A percentile compares a stretch with the other conserved stretches of the same genome.
These are phyloP conservation scores for Axis porcinus DNA, from an alignment of 2,113 vertebrate genomes.

Conservation along the genomic window DNA sequence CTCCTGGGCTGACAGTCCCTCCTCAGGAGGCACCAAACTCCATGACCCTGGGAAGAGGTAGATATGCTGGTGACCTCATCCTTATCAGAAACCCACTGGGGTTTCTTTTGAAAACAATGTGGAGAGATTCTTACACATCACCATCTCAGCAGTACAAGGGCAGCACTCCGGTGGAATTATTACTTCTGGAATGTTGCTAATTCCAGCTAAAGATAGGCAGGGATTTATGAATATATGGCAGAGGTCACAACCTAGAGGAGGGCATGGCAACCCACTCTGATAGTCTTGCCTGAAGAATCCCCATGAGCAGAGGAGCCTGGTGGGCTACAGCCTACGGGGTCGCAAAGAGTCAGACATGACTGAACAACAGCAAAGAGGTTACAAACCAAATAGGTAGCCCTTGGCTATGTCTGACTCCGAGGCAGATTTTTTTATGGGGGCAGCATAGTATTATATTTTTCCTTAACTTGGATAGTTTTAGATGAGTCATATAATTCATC, in stretches of 20 bases:
- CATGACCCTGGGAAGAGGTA: fast-evolving
- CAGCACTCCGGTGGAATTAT: background rate
- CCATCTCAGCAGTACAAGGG: background rate
- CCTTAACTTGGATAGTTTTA: background rate
- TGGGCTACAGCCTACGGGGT: background rate
- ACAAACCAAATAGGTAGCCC: background rate
- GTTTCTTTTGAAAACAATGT: background rate
- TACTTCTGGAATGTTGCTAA: background rate
- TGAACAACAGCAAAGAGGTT: background rate
- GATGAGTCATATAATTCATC: background rate
- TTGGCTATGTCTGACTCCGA: background rate
- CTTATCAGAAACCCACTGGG: background rate
- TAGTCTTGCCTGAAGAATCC: background rate
- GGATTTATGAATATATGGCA: background rate
- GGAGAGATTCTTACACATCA: background rate
- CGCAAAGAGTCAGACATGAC: background rate
- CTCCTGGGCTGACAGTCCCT: too few relatives aligned
- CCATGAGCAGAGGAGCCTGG: background rate
- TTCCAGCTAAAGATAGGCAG: background rate
- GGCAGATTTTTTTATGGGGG: background rate
- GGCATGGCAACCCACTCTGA: background rate
- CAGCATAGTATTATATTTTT: background rate
- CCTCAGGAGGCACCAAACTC: background rate
- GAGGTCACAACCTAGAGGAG: background rate
- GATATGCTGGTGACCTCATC: fast-evolving